Evolutionary conservation across 2,888 invertebrate species (phyloP), one percentile per base, ranked within the genome.

Genomic region (Phyllotreta cruciferae): DNA sequence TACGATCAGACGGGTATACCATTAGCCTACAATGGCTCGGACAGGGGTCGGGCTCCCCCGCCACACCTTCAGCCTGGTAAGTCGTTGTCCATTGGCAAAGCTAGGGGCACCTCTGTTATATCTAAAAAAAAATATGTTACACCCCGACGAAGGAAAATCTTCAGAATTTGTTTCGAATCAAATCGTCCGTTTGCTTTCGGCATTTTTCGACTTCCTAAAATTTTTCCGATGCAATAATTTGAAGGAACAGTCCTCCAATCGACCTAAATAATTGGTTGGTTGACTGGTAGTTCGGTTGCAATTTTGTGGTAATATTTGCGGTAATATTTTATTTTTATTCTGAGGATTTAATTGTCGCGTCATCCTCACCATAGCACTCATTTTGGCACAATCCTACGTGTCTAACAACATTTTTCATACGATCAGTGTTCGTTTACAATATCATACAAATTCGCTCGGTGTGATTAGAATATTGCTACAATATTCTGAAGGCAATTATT

Each of bases 1-100:
- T 85, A 85, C 81, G 85, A 86, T 83, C 85, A 85, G 81, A 80
- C 83, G 79, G 81, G 78, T 78, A 78, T 80, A 79, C 80, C 79
- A 75, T 78, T 79, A 79, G 75, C 78, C 76, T 79, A 79, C 79
- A 79, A 79, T 78, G 79, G 81, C 73, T 77, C 79, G 70, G 80
- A 79, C 74, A 78, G 81, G 78, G 80, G 80, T 72, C 78, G 80
- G 65, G 76, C 76, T 69, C 78, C 80, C 72, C 77, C 78, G 68
- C 70, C 71, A 53, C 81, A 81, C 77, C 80, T 81, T 66, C 81
- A 81, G 76, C 78, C 80, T 78, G 82, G 82, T 83, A 83, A 83
- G 83, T 83, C 75, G 60, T 65, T 56, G 63, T 62, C 64, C 60
- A 64, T 57, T 63, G 62, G 65, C 69, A 67, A 24, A 69, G 66